Conservation (phyloP, 1,140 invertebrate genomes). For the Cardiocondyla obscurior region DNA sequence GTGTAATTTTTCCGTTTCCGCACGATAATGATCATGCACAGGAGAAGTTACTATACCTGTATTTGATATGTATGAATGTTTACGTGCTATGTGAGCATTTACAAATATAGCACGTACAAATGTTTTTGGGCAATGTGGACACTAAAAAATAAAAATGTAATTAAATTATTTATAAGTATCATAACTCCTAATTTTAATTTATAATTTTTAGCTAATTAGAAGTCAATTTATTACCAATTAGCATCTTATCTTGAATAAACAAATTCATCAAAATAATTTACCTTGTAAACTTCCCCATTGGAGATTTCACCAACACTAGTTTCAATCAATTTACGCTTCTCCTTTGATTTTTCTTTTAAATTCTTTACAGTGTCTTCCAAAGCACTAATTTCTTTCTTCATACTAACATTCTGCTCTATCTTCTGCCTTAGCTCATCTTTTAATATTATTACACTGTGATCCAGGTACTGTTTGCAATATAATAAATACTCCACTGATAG, state of each 20-base stretch:
- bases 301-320: slow-evolving; percentile 72
- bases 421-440: slow-evolving; percentile 86
- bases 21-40: slow-evolving; percentile 78
- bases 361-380: slow-evolving; percentile 69
- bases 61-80: slow-evolving; percentile 73
- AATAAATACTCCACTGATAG: slow-evolving; percentile 89
- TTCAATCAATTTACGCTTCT: slow-evolving; percentile 76
- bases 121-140: slow-evolving; percentile 80
- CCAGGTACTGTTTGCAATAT: slow-evolving; percentile 88
- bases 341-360: slow-evolving; percentile 72
- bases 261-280: slow-evolving; percentile 56
- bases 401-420: slow-evolving; percentile 83
- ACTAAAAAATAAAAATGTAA: slow-evolving; percentile 69
- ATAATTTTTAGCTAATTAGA: not conserved
- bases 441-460: slow-evolving; percentile 86
- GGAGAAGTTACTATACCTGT: slow-evolving; percentile 63
- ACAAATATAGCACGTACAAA: slow-evolving; percentile 79
- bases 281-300: slow-evolving; percentile 80
- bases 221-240: not conserved
- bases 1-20: slow-evolving; percentile 85
- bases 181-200: not conserved
- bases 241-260: not conserved
- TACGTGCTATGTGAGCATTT: slow-evolving; percentile 77
- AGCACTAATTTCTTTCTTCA: slow-evolving; percentile 70
- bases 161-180: slow-evolving; percentile 9